These are phyloP conservation scores for Drosophila merina DNA, from an alignment of 2,888 invertebrate species.

Conservation along the genomic window DNA sequence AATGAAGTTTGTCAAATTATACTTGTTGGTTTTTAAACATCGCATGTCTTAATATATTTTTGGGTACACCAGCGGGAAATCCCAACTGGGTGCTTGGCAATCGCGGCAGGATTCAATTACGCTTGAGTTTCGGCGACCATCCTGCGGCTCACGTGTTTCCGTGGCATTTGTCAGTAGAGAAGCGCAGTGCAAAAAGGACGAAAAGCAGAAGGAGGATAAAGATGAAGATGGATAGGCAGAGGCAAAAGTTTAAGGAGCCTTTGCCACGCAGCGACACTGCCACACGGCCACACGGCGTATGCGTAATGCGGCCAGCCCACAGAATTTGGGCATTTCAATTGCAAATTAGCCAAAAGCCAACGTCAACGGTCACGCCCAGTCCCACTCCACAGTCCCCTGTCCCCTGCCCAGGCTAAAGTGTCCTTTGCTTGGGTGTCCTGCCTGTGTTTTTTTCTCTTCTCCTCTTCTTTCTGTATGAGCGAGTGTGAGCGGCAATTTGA, in stretches of 20 bases:
- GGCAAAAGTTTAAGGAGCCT: constrained; percentile 28
- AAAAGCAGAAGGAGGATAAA: not conserved
- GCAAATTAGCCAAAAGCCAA: constrained; percentile 66
- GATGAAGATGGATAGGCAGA: constrained; percentile 22
- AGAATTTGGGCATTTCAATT: constrained; percentile 75
- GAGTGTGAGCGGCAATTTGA: constrained; percentile 67
- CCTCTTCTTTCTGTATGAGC: constrained; percentile 4
- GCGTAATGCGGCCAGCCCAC: constrained; percentile 60
- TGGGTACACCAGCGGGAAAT: no score
- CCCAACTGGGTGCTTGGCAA: not conserved
- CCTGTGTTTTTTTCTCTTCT: constrained; percentile 36
- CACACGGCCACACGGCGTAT: constrained; percentile 61
- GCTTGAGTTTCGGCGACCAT: not conserved
- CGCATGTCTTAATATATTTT: no score
- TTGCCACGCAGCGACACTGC: constrained; percentile 46
- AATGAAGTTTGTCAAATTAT: constrained; percentile 1
- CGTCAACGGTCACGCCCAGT: constrained; percentile 30
- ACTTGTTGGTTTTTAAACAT: no score
- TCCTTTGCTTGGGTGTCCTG: constrained; percentile 27
- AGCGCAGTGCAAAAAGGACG: not conserved
- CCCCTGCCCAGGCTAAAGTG: constrained; percentile 50
- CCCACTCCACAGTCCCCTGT: constrained; percentile 5
- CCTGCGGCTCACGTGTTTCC: constrained; percentile 25
- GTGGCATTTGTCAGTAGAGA: constrained; percentile 27
- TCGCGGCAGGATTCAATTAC: constrained; percentile 1